Percentiles rank a stretch among this genome's conserved stretches.
phyloP scores from a whole-genome alignment of 2,888 invertebrate genomes.

The Trachelus stipa region DNA sequence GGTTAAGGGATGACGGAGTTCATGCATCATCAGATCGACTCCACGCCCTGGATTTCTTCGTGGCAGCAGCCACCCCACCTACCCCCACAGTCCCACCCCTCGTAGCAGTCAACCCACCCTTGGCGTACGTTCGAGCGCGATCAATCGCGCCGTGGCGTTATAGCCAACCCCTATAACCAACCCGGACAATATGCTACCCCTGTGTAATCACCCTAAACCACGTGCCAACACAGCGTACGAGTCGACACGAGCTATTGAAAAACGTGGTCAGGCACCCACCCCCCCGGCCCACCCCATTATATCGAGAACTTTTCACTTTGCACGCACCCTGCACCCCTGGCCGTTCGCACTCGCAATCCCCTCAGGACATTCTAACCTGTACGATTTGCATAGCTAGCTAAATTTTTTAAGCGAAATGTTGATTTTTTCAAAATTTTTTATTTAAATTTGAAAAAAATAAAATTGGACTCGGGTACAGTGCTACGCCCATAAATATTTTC shows the following conservation, averaged over 20 bases:
- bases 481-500: not conserved
- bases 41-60: slow-evolving; percentile 40
- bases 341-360: not conserved
- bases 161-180: not conserved
- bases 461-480: not conserved
- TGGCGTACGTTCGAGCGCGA: slow-evolving; percentile 8
- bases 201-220: slow-evolving; percentile 58
- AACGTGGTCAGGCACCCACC: slow-evolving; percentile 41
- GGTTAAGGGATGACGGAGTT: slow-evolving; percentile 23
- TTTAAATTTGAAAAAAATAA: not conserved
- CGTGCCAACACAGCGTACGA: slow-evolving; percentile 43
- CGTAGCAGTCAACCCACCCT: slow-evolving; percentile 24
- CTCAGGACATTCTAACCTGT: not conserved
- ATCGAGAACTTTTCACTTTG: slow-evolving; percentile 42
- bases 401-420: not conserved
- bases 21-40: slow-evolving; percentile 52
- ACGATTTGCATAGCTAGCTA: not conserved
- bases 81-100: slow-evolving; percentile 34
- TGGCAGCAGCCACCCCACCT: slow-evolving; percentile 32
- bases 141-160: not conserved
- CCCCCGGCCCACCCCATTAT: slow-evolving; percentile 29
- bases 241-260: slow-evolving; percentile 44
- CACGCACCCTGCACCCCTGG: not conserved
- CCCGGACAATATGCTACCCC: slow-evolving; percentile 54
- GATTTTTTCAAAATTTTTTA: not conserved